These are phyloP conservation scores for Pharmacophagus antenor DNA, from an alignment of 2,888 invertebrate genomes.

Conservation along the genomic window DNA sequence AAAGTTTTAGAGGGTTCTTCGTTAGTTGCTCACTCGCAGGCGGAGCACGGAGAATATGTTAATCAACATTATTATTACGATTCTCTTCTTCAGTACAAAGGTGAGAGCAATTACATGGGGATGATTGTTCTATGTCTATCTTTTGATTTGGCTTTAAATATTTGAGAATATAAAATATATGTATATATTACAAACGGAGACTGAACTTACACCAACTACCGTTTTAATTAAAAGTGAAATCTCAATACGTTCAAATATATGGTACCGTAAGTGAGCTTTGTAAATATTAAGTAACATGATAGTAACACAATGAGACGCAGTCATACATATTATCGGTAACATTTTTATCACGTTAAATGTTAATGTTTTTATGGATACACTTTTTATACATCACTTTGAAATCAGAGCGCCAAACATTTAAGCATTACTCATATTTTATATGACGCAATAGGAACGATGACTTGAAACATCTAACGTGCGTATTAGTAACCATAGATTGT, in stretches of 20 bases:
- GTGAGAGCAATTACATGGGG: slow-evolving; percentile 12
- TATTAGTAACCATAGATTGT: not conserved
- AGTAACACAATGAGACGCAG: too few species aligned
- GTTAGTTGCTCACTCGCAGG: slow-evolving; percentile 70
- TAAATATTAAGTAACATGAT: too few species aligned
- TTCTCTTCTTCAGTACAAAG: slow-evolving; percentile 30
- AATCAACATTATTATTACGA: slow-evolving; percentile 42
- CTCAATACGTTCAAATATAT: too few species aligned
- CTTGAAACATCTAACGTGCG: not conserved
- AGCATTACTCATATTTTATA: too few species aligned
- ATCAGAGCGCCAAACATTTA: too few species aligned
- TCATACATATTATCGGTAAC: too few species aligned
- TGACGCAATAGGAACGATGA: not conserved
- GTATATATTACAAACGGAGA: not conserved
- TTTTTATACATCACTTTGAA: not conserved
- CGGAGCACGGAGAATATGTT: slow-evolving; percentile 42
- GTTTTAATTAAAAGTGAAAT: not conserved
- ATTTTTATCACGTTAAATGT: not conserved
- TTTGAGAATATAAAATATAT: not conserved
- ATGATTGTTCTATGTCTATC: not conserved
- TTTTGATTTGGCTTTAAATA: slow-evolving; percentile 1
- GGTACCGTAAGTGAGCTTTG: not conserved
- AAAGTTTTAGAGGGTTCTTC: slow-evolving; percentile 70
- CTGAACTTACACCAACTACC: not conserved
- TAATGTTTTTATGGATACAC: not conserved